Evolutionary conservation across 2,797 vertebrate genomes (phyloP), one percentile per base, ranked within the genome.

Genomic region (Acridotheres tristis): DNA sequence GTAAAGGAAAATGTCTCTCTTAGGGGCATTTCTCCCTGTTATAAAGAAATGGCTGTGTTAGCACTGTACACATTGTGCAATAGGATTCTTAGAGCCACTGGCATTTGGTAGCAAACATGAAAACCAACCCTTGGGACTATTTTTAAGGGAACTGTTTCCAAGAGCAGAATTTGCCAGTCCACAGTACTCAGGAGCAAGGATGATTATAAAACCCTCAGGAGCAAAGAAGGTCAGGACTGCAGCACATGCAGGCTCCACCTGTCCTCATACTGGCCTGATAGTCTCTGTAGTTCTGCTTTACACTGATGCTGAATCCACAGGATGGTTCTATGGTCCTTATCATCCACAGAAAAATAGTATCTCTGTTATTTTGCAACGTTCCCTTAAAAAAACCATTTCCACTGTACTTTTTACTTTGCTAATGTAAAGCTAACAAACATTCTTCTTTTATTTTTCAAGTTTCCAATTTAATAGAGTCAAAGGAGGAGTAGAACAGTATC

Each of bases 1-100:
- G 59, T 65, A 87, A 85, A 86, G 38, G 21, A 69, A 97, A 86
- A 96, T 50, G 10, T 67, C 48, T 85, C 91, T 85, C 53, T 66
- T 42, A 71, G 91, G 89, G 42, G 23, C 55, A 61, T 83, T 86
- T 94, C 51, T 88, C 68, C 69, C 51, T 21, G 34, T 71, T 76
- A 90, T 22, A n/a, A 53, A 69, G 69, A 88, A 96, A 92, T 1
- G 30, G n/a, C 59, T 91, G 53, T 27, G 42, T 69, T 84, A 89
- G 82, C 66, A 38, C n/a, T 10, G 58, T 17, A 67, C 20, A 5
- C 61, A 9, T 72, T 47, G 32, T 76, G 40, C 65, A 83, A 36
- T 25, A 86, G 30, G 25, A 63, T 58, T 59, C 36, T 30, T 59
- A 82, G 47, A 89, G 58, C 32, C 88, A 84, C 51, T n/a, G 30